phyloP scores from a whole-genome alignment of 2,113 vertebrate species.

The Cebus imitator region DNA sequence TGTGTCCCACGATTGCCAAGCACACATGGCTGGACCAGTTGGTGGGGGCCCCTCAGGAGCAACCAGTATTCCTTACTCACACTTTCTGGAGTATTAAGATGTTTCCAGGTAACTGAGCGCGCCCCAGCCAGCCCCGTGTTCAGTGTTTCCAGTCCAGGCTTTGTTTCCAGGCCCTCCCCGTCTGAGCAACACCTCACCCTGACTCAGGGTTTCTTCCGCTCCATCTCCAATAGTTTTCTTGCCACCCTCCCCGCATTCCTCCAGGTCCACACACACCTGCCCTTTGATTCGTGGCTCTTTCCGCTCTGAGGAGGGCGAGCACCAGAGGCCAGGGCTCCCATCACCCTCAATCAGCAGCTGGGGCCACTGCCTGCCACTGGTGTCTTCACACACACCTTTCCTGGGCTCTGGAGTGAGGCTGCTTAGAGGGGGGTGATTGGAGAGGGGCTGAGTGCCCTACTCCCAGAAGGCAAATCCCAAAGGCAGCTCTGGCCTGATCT shows the following conservation, averaged over 20 bases:
- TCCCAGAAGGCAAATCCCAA: background rate
- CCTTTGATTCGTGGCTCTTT: background rate
- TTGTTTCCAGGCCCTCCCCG: background rate
- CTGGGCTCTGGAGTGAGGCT: background rate
- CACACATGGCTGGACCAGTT: background rate
- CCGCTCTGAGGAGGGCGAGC: background rate
- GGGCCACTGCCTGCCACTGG: background rate
- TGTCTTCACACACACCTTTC: background rate
- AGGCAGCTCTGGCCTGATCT: background rate
- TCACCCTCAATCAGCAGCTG: background rate
- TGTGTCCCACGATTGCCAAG: background rate
- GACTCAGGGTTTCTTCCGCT: background rate
- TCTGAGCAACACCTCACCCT: background rate
- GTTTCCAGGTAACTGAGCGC: background rate
- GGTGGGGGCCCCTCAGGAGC: background rate
- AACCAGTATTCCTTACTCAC: background rate
- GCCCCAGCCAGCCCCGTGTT: background rate
- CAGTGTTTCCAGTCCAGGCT: background rate
- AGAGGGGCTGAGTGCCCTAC: background rate
- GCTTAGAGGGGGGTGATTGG: background rate
- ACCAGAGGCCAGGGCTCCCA: background rate
- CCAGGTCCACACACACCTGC: background rate
- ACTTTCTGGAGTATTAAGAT: background rate
- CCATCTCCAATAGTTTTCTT: background rate
- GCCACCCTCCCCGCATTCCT: fast-evolving